Evolutionary conservation across 2,797 vertebrate genomes (phyloP), one percentile per base, ranked within the genome.

Genomic region (Hapalemur alaotrensis): DNA sequence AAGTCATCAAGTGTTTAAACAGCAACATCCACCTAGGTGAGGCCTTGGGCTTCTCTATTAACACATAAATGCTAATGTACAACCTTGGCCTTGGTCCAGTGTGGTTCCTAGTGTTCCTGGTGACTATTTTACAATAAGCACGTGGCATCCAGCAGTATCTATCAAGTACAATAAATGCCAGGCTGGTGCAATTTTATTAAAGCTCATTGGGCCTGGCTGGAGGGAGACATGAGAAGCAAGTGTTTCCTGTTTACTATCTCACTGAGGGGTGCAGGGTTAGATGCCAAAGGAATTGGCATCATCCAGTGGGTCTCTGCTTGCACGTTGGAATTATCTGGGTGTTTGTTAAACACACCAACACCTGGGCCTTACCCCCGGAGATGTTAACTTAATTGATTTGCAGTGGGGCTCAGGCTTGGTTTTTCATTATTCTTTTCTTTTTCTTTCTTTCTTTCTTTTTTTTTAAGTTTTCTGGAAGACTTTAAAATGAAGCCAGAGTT

Each of bases 61-160:
- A 89, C 48, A 41, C 14, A 18, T 28, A 41, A 32, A 89, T 23
- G 48, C 8, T 13, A 63, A 93, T 12, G n/a, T 15, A 15, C 63
- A 86, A 38, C 15, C 65, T 65, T 70, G 75, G 38, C 63, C 93
- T 91, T 41, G 30, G 78, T 69, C 38, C 54, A 15, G 3, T 4
- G 38, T 50, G 38, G 35, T 35, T 82, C 63, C 73, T 23, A 38
- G 10, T 0, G 2, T 41, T 88, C 43, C 63, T 48, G 25, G 50
- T 50, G 73, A 89, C 67, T 83, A 70, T 84, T 93, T 91, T 90
- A 73, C 54, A 95, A 78, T 52, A 82, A 92, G 67, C 41, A 79
- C 30, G 2, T 89, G 96, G 46, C 48, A 72, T 72, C 35, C 32
- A 28, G 35, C 38, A 46, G 25, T 8, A 35, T 61, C 35, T 46